Base-by-base conservation (phyloP, 2,797 vertebrate species). In the Limosa lapponica region DNA sequence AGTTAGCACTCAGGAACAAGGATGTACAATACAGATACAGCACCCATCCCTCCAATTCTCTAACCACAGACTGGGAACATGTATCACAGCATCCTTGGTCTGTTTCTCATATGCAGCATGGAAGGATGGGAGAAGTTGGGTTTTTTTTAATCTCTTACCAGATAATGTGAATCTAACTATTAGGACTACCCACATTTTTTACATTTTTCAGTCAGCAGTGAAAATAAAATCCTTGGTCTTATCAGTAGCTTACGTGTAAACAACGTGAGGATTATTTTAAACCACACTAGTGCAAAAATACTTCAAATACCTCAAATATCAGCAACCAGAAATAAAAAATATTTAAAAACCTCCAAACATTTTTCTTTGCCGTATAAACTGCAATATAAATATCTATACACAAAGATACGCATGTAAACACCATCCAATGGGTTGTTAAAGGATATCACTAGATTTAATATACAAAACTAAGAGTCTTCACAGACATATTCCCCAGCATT, bases 241-340 rank as follows among this genome's bases (percentile, higher is more conserved):
- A 73, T 79, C 86, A 51, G 82, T 62, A 91, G 79, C 58, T 90
- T 72, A 17, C 27, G 28, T 41, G 55, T 80, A 91, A 92, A 82
- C n/a, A 87, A 57, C 30, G 43, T 51, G 20, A 85, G 55, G 8
- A 36, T 49, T 82, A 49, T 75, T 82, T 70, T 90, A 2, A 80
- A 77, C 85, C 92, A 73, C 2, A 59, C 36, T 12, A 58, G 2
- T 12, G 15, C 7, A 57, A 79, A 65, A 80, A 71, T 37, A 36
- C n/a, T 93, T 90, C 24, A 22, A 49, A 90, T 84, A 32, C 70
- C 36, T 83, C 51, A 87, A 82, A 44, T 80, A 77, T 41, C 66
- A 79, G 27, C 17, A 87, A 34, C 4, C 8, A 85, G 25, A 16
- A 55, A 51, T 20, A 6, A 22, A 12, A n/a, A n/a, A n/a, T n/a